Base-by-base conservation (phyloP, 2,888 invertebrate genomes). In the Chymomyza caudatula region DNA sequence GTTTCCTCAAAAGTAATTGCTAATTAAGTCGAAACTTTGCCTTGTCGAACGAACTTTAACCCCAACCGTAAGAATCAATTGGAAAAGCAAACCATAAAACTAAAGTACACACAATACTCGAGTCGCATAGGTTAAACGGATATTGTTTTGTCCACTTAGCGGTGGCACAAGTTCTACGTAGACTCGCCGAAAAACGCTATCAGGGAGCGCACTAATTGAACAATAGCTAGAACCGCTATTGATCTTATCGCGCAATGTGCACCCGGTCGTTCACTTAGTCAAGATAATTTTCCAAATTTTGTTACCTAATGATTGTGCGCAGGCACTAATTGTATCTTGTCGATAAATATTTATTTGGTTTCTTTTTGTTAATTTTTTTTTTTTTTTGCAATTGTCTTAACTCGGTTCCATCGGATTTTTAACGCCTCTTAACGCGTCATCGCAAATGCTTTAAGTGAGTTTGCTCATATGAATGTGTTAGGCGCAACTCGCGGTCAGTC, bases 401-500 rank as follows among this genome's bases (percentile, higher is more conserved):
- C 29, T 37, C 3, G 11, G 8, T 13, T 37, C 11, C 11, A 37
- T 37, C 29, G 11, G 29, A 37, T 37, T 11, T 37, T 37, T 11
- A 37, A 37, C 29, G 5, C 29, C 29, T 11, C 11, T 37, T 37
- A 37, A 37, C 29, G 29, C 29, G 29, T 37, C 29, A 37, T 37
- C 29, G 29, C 29, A 37, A 8, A 37, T 11, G 29, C 29, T 37
- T 11, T 11, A 37, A 37, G 29, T 37, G 11, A 37, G 29, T 37
- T 37, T 60, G 67, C 64, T 69, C 69, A 71, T 72, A 76, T 75
- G 68, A 62, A 55, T 63, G 57, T 67, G 73, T 37, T 37, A 11
- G 29, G 29, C 29, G 11, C 29, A 37, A 37, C 29, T 37, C 2
- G 73, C 60, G 63, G 67, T 79, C 76, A 85, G 87, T 85, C 76